Percentiles rank a stretch among this genome's conserved stretches.
Evolutionary conservation across 1,140 invertebrate genomes (phyloP).

Genomic region (Sinonovacula constricta): DNA sequence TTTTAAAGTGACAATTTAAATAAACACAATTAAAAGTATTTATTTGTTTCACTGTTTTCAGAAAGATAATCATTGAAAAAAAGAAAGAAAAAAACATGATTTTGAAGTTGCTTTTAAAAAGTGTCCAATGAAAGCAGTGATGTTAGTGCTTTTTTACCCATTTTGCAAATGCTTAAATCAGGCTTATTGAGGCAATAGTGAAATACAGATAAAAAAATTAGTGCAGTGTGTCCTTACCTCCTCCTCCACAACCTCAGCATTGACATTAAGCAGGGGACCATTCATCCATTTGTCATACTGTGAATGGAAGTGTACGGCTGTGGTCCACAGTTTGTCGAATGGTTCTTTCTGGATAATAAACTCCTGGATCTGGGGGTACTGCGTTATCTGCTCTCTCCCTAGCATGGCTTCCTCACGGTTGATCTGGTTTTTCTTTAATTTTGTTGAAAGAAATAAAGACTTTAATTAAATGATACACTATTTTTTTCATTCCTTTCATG

Average conservation of each 20-base stretch:
- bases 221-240: constrained; percentile 74
- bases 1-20: no score
- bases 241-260: constrained; percentile 90
- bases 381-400: constrained; percentile 90
- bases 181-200: no score
- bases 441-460: no score
- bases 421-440: constrained; percentile 75
- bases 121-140: no score
- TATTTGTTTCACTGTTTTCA: no score
- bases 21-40: no score
- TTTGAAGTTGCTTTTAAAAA: no score
- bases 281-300: constrained; percentile 85
- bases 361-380: constrained; percentile 86
- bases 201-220: no score
- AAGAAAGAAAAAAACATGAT: no score
- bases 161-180: not conserved
- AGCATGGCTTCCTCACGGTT: constrained; percentile 89
- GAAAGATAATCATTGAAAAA: no score
- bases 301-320: constrained; percentile 89
- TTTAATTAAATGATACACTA: no score
- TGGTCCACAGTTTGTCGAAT: constrained; percentile 94
- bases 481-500: no score
- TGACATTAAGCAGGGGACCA: constrained; percentile 87
- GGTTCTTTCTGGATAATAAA: constrained; percentile 90
- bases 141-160: not conserved